These are phyloP conservation scores for Tenualosa ilisha DNA, from an alignment of 2,797 vertebrate genomes.

Conservation along the genomic window DNA sequence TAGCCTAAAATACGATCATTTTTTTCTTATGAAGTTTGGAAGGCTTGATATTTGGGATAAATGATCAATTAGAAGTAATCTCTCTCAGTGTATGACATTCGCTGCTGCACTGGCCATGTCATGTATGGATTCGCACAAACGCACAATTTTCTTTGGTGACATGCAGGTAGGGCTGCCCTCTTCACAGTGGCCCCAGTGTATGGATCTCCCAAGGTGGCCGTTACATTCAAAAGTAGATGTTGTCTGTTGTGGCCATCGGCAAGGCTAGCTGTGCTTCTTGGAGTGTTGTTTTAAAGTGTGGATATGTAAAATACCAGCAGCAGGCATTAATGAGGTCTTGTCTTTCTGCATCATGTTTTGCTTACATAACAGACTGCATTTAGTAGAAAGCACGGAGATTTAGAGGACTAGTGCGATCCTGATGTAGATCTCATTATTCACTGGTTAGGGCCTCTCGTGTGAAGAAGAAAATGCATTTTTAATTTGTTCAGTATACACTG, in stretches of 20 bases:
- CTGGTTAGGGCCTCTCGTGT: not conserved
- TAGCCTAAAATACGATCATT: not conserved
- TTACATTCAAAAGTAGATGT: not conserved
- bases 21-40: not conserved
- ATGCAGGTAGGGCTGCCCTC: not conserved
- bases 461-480: slow-evolving; percentile 13
- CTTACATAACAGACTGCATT: slow-evolving; percentile 5
- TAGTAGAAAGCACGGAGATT: not conserved
- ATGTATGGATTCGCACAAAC: not conserved
- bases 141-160: not conserved
- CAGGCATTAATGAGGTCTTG: not conserved
- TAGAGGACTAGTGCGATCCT: not conserved
- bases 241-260: not conserved
- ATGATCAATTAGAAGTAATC: not conserved
- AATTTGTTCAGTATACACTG: not conserved
- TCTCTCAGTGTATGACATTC: no score
- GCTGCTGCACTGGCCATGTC: not conserved
- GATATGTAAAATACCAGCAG: not conserved
- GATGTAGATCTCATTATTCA: slow-evolving; percentile 10
- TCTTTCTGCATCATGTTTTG: not conserved
- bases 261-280: not conserved
- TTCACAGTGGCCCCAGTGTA: not conserved
- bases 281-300: not conserved
- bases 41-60: not conserved
- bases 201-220: not conserved